These are phyloP conservation scores for Bos javanicus DNA, from an alignment of 2,113 vertebrate species.

Conservation along the genomic window DNA sequence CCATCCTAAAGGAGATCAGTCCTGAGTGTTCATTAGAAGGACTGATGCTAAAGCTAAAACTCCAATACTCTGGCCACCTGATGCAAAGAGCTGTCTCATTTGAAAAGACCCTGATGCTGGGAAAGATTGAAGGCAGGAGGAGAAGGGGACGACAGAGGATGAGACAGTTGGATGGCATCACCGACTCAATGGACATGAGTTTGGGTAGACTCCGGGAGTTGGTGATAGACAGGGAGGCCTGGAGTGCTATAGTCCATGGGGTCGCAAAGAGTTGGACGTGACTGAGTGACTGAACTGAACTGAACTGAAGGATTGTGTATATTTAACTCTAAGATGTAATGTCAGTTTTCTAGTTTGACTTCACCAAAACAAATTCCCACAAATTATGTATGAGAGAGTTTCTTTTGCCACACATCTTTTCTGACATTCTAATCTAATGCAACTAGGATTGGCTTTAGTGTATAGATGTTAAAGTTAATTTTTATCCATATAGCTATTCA, in stretches of 20 bases:
- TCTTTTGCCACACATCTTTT: not conserved
- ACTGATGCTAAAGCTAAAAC: not conserved
- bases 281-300: not conserved
- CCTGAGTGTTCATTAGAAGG: not conserved
- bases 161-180: not conserved
- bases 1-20: not conserved
- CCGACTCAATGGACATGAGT: not conserved
- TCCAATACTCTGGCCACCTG: not conserved
- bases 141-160: not conserved
- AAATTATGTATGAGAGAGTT: not conserved
- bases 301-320: not conserved
- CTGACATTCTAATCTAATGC: not conserved
- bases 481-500: not conserved
- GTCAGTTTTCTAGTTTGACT: not conserved
- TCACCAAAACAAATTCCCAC: not conserved
- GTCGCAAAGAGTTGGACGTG: fast-evolving
- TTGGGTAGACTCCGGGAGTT: fast-evolving
- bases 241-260: not conserved
- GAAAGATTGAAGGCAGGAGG: not conserved
- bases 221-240: not conserved
- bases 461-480: not conserved
- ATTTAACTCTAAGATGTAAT: not conserved
- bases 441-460: not conserved
- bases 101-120: not conserved
- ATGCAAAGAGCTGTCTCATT: not conserved